phyloP scores from a whole-genome alignment of 2,113 vertebrate genomes.

The Laticauda laticaudata region DNA sequence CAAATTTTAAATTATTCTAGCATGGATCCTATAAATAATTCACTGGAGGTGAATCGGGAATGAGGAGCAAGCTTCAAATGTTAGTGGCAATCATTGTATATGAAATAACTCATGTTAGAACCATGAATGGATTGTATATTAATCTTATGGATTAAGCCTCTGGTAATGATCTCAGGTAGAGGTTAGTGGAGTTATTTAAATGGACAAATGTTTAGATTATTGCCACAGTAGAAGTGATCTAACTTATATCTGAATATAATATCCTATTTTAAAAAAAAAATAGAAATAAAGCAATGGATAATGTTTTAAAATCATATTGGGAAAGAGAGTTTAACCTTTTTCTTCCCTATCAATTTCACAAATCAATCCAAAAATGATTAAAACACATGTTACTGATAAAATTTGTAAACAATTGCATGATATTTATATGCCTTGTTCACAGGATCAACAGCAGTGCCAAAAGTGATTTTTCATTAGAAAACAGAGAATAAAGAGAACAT shows the following conservation, averaged over 20 bases:
- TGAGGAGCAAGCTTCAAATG: background rate
- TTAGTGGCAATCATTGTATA: background rate
- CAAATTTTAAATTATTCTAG: background rate
- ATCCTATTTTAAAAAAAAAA: background rate
- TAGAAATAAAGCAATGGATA: no score
- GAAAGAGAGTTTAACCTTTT: background rate
- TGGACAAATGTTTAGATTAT: background rate
- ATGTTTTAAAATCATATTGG: background rate
- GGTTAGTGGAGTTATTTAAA: background rate
- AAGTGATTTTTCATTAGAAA: background rate
- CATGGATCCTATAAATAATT: background rate
- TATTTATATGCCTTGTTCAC: background rate
- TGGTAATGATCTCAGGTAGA: background rate
- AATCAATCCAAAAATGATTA: background rate
- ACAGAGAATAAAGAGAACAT: background rate
- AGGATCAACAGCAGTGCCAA: background rate
- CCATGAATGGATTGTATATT: background rate
- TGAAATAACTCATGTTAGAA: background rate
- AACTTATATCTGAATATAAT: background rate
- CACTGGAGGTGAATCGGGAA: background rate
- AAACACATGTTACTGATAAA: background rate
- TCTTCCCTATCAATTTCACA: background rate
- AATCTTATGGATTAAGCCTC: background rate
- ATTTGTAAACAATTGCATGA: background rate
- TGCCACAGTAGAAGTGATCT: background rate